A percentile compares a stretch with the other conserved stretches of the same genome.
Conservation (phyloP, 37 sponge, comb jelly and placozoan genomes). For the Cliona cf. orientalis region DNA sequence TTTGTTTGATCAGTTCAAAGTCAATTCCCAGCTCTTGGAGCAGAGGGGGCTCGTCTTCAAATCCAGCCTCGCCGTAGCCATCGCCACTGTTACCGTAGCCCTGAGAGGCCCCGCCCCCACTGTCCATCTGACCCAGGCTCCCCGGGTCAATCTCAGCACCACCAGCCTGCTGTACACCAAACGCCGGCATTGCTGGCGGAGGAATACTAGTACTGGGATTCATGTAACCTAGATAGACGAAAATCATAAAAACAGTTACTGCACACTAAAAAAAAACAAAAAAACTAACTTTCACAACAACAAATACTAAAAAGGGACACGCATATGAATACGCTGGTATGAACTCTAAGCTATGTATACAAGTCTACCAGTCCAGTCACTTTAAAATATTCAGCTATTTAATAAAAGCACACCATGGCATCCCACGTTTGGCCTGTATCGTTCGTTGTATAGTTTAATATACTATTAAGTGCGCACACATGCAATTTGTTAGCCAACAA, state of each 20-base stretch:
- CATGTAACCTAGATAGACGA: conserved; percentile 14
- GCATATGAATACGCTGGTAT: too few relatives aligned
- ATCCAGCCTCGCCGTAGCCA: conserved; percentile 5
- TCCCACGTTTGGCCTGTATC: too few relatives aligned
- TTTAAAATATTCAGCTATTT: too few relatives aligned
- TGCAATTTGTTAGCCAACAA: neutral
- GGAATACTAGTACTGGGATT: neutral
- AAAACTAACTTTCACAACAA: too few relatives aligned
- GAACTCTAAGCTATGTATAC: too few relatives aligned
- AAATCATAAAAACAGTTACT: neutral
- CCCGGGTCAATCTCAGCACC: conserved; percentile 23
- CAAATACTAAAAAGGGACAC: too few relatives aligned
- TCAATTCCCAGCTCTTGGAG: conserved; percentile 95
- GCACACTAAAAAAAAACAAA: too few relatives aligned
- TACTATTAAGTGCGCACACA: too few relatives aligned
- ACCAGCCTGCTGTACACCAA: neutral
- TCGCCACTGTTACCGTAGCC: neutral
- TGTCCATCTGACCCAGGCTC: conserved; percentile 45
- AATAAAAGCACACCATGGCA: too few relatives aligned
- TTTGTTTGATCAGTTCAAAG: conserved; percentile 86
- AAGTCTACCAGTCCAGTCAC: too few relatives aligned
- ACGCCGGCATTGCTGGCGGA: neutral
- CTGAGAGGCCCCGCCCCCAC: neutral
- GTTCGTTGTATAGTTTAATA: too few relatives aligned
- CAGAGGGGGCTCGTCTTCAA: conserved; percentile 65